Conservation (phyloP, 2,113 vertebrate genomes). For the Brachypteracias leptosomus region DNA sequence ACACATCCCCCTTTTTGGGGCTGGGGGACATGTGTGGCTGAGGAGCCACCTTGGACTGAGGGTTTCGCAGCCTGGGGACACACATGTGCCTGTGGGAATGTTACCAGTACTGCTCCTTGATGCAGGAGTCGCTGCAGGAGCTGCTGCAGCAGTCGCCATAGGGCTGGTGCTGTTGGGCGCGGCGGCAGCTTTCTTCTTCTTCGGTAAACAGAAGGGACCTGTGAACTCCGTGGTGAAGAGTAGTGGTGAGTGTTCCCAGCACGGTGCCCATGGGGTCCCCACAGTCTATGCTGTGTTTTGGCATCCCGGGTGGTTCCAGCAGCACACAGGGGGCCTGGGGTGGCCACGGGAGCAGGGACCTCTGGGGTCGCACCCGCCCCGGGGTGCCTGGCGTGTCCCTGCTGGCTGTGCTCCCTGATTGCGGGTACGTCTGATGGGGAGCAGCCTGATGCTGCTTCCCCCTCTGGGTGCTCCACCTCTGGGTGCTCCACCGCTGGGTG, state of each 20-base stretch:
- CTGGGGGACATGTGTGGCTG: not conserved
- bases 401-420: not conserved
- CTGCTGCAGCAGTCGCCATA: no score
- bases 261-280: not conserved
- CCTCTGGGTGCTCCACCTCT: not conserved
- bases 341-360: not conserved
- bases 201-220: no score
- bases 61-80: not conserved
- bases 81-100: no score
- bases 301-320: not conserved
- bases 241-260: not conserved
- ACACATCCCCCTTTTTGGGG: not conserved
- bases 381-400: not conserved
- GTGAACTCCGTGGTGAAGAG: no score
- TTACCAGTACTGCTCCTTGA: not conserved
- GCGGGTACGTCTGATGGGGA: no score
- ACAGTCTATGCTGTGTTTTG: not conserved
- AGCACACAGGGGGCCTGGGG: not conserved
- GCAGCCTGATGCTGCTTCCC: not conserved
- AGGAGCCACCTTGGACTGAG: not conserved
- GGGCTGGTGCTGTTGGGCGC: no score
- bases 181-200: no score
- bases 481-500: no score
- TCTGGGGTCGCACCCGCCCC: not conserved
- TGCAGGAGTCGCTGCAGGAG: no score